phyloP scores from a whole-genome alignment of 1,140 invertebrate species.

The Diabrotica undecimpunctata region DNA sequence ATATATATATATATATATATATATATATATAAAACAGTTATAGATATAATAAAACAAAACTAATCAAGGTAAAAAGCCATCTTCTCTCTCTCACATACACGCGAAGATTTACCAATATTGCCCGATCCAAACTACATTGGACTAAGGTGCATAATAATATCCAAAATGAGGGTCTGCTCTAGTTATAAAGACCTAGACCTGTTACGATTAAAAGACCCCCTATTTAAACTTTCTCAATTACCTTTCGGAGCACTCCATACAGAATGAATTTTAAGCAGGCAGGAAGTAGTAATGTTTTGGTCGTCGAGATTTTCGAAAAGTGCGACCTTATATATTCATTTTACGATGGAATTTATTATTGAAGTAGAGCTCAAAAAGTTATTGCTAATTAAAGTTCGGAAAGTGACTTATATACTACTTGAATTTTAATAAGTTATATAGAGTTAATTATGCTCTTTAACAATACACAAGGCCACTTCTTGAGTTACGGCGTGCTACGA shows the following conservation, averaged over 20 bases:
- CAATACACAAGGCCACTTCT: not conserved
- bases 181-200: not conserved
- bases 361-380: not conserved
- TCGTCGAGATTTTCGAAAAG: not conserved
- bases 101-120: too few species aligned
- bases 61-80: too few species aligned
- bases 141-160: too few species aligned
- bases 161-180: not conserved
- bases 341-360: not conserved
- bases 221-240: not conserved
- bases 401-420: not conserved
- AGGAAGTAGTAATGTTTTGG: not conserved
- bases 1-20: too few species aligned
- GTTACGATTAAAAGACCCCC: not conserved
- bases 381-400: not conserved
- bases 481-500: not conserved
- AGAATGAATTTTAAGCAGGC: conserved; percentile 2
- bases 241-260: not conserved
- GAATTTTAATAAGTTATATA: conserved; percentile 3
- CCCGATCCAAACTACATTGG: too few species aligned
- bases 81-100: too few species aligned
- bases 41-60: too few species aligned
- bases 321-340: not conserved
- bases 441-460: not conserved
- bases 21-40: too few species aligned